phyloP scores from a whole-genome alignment of 2,113 vertebrate species.

The Aegithalos caudatus region DNA sequence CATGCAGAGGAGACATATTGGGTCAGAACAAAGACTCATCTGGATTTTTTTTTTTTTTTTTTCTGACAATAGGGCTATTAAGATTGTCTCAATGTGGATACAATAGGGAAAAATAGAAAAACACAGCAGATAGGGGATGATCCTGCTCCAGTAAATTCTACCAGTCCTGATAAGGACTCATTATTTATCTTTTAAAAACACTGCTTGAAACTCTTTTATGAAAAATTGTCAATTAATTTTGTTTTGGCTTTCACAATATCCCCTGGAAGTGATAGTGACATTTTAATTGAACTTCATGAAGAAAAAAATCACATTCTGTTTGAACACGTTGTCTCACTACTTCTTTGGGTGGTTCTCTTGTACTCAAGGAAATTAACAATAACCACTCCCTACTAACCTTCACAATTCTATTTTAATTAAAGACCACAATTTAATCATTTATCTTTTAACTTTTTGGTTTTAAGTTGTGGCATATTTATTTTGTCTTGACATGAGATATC shows the following conservation, averaged over 20 bases:
- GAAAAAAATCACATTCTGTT: not conserved
- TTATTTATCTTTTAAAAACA: not conserved
- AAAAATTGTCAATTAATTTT: not conserved
- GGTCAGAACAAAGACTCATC: not conserved
- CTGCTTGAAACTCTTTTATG: not conserved
- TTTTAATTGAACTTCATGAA: not conserved
- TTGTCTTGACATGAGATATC: not conserved
- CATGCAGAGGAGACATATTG: not conserved
- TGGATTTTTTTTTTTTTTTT: not conserved
- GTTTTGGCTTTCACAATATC: not conserved
- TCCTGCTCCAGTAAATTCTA: not conserved
- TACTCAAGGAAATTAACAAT: not conserved
- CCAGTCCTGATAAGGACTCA: not conserved
- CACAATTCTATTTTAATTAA: not conserved
- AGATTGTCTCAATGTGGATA: not conserved
- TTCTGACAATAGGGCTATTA: not conserved
- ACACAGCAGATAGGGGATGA: not conserved
- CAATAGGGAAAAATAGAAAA: not conserved
- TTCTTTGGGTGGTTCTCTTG: not conserved
- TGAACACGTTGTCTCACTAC: not conserved
- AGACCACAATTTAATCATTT: not conserved
- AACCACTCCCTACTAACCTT: not conserved
- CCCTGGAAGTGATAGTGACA: not conserved
- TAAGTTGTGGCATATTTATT: not conserved
- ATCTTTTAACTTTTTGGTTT: not conserved